Evolutionary conservation across 2,113 vertebrate genomes (phyloP).

Genomic region (Nannospalax galili): DNA sequence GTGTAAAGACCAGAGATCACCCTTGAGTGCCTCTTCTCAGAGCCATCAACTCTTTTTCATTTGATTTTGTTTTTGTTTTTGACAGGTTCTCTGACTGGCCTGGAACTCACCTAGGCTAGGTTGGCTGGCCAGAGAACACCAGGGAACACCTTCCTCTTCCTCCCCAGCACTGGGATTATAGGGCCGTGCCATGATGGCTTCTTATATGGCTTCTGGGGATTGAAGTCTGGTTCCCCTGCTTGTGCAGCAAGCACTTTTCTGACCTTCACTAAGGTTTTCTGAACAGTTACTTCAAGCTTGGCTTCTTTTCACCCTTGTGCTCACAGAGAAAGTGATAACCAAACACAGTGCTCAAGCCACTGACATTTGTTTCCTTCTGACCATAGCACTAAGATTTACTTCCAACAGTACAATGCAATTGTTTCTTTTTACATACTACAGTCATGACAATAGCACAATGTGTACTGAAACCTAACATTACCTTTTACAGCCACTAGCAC

Average conservation of each 20-base stretch:
- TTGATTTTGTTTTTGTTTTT: not conserved
- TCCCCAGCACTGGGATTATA: no score
- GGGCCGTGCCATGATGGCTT: not conserved
- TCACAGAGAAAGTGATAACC: not conserved
- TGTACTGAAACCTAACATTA: not conserved
- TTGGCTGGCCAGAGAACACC: not conserved
- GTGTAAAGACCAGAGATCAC: not conserved
- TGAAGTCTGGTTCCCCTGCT: not conserved
- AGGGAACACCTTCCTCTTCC: not conserved
- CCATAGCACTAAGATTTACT: not conserved
- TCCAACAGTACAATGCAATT: conserved; percentile 13
- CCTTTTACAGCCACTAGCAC: not conserved
- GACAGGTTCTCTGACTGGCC: not conserved
- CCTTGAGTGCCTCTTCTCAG: not conserved
- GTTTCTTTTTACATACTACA: not conserved
- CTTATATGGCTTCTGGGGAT: not conserved
- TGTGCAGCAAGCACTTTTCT: not conserved
- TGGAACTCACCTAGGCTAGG: not conserved
- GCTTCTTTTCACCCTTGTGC: not conserved
- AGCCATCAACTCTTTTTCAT: no score
- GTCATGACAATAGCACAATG: not conserved
- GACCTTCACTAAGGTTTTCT: not conserved
- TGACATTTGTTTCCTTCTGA: not conserved
- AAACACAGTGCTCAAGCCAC: not conserved
- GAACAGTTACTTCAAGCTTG: conserved; percentile 12